Conservation (phyloP, 1,140 invertebrate genomes). For the Lordiphosa mommai region DNA sequence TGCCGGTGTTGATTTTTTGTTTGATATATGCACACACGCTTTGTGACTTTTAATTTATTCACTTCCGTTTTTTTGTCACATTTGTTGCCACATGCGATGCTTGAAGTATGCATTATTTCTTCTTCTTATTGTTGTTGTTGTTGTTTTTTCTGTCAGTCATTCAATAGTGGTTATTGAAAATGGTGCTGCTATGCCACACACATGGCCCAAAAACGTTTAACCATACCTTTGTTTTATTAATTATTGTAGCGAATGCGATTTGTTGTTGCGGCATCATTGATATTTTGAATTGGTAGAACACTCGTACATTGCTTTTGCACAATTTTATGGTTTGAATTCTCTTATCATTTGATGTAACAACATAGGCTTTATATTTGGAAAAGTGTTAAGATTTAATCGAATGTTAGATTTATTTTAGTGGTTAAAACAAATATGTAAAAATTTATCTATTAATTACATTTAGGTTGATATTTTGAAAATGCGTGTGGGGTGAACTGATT, state of each 20-base stretch:
- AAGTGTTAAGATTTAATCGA: too few relatives aligned
- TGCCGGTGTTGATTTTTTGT: conserved; percentile 41
- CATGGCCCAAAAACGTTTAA: conserved; percentile 53
- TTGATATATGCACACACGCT: conserved; percentile 66
- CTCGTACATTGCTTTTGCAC: neutral
- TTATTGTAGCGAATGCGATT: conserved; percentile 35
- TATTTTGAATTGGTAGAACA: neutral
- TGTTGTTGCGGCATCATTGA: neutral
- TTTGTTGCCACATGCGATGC: conserved; percentile 40
- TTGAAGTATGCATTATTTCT: conserved; percentile 61
- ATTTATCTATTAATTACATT: too few relatives aligned
- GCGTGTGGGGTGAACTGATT: too few relatives aligned
- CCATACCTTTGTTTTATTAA: conserved; percentile 37
- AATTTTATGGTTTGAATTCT: too few relatives aligned
- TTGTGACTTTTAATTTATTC: conserved; percentile 64
- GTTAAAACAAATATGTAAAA: too few relatives aligned
- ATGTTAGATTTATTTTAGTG: too few relatives aligned
- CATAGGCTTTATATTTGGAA: too few relatives aligned
- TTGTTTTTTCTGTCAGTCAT: conserved; percentile 23
- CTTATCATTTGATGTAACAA: too few relatives aligned
- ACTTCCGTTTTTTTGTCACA: conserved; percentile 38
- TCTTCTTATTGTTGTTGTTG: conserved; percentile 20
- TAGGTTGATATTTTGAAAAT: too few relatives aligned
- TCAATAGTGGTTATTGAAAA: conserved; percentile 42
- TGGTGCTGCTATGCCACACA: conserved; percentile 17